Percentiles rank a stretch among this genome's conserved stretches.
Evolutionary conservation across 2,888 invertebrate species (phyloP).

Genomic region (Eulithis prunata): DNA sequence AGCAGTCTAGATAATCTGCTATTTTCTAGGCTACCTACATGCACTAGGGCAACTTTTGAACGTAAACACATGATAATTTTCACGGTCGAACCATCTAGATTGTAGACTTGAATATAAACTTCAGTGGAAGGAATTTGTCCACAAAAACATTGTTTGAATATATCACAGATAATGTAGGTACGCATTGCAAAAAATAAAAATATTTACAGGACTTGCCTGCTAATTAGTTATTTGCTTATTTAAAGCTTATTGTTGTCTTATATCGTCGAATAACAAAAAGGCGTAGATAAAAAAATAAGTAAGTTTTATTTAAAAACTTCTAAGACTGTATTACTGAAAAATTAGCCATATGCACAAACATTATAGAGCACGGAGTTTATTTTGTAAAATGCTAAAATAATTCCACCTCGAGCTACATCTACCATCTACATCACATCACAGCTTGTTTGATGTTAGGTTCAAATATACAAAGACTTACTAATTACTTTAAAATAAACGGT

Average conservation of each 20-base stretch:
- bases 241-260: too few relatives aligned
- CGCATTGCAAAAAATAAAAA: too few relatives aligned
- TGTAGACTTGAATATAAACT: background rate
- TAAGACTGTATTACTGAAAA: background rate
- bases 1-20: conserved; percentile 54
- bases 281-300: too few relatives aligned
- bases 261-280: too few relatives aligned
- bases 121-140: background rate
- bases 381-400: conserved; percentile 17
- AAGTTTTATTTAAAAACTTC: background rate
- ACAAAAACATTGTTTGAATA: too few relatives aligned
- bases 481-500: conserved; percentile 17
- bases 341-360: too few relatives aligned
- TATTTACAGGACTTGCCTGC: too few relatives aligned
- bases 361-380: too few relatives aligned
- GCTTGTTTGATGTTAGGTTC: conserved; percentile 57
- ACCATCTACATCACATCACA: conserved; percentile 59
- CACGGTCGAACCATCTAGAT: conserved; percentile 21
- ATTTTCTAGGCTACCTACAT: conserved; percentile 39
- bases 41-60: conserved; percentile 26
- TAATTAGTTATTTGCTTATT: too few relatives aligned
- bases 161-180: too few relatives aligned
- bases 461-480: conserved; percentile 33
- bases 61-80: conserved; percentile 25
- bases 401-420: conserved; percentile 6